Percentiles rank a stretch among this genome's conserved stretches.
These are phyloP conservation scores for Cryptotermes secundus DNA, from an alignment of 1,140 invertebrate species.

Conservation along the genomic window DNA sequence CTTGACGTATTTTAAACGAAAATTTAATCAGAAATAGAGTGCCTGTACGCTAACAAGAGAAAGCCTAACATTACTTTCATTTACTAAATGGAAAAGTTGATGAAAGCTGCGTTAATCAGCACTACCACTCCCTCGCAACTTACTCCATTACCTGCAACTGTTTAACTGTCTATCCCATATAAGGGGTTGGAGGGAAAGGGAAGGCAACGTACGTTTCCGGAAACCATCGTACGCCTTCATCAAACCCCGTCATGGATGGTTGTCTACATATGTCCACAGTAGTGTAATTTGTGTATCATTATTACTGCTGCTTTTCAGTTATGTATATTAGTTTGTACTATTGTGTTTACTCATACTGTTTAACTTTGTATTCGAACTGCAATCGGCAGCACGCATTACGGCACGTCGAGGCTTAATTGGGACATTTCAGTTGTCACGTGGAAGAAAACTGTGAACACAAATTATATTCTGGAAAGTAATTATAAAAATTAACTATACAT, in stretches of 20 bases:
- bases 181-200: neutral
- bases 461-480: too few species aligned
- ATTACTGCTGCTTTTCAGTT: neutral
- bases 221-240: neutral
- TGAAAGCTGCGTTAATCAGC: neutral
- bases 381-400: neutral
- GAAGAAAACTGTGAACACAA: too few species aligned
- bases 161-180: neutral
- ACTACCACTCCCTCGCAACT: neutral
- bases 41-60: constrained; percentile 7
- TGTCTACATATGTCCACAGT: neutral
- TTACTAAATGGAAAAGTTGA: constrained; percentile 20
- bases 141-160: neutral
- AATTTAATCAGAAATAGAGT: constrained; percentile 7
- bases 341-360: neutral
- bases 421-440: too few species aligned
- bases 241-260: neutral
- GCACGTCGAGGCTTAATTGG: too few species aligned
- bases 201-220: neutral
- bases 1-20: constrained; percentile 3
- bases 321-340: neutral
- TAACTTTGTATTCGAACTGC: neutral
- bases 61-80: constrained; percentile 12
- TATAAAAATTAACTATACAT: too few species aligned
- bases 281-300: neutral